Conservation (phyloP, 2,113 vertebrate species). For the Lathamus discolor region DNA sequence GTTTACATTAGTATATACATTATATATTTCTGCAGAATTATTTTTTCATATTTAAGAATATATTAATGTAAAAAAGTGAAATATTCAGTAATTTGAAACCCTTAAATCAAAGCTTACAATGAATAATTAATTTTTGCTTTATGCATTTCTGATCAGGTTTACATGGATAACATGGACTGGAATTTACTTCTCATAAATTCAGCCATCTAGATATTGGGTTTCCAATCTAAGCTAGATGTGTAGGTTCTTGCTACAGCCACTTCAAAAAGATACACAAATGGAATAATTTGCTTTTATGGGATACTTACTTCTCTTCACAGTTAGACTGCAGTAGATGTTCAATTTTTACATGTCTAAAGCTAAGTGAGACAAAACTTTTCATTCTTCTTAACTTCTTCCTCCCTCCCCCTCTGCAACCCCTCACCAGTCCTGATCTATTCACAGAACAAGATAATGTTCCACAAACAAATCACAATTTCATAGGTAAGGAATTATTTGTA, state of each 20-base stretch:
- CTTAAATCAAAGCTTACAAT: background rate
- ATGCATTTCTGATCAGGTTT: background rate
- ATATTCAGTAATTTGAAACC: background rate
- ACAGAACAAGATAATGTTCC: background rate
- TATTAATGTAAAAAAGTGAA: background rate
- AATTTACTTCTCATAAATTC: background rate
- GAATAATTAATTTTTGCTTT: background rate
- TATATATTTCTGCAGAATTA: background rate
- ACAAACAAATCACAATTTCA: background rate
- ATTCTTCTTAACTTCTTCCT: background rate
- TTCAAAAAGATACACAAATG: background rate
- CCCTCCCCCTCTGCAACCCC: fast-evolving
- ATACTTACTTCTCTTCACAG: background rate
- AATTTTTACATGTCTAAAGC: background rate
- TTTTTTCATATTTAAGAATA: background rate
- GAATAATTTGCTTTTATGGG: background rate
- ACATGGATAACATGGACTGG: background rate
- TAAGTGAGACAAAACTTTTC: background rate
- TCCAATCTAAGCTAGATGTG: background rate
- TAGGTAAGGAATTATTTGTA: background rate
- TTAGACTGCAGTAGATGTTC: background rate
- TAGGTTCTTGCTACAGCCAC: background rate
- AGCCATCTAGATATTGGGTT: background rate
- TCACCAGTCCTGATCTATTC: background rate
- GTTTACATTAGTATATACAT: background rate